A percentile compares a stretch with the other conserved stretches of the same genome.
These are phyloP conservation scores for Lasioglossum oenotherae DNA, from an alignment of 2,888 invertebrate species.

Conservation along the genomic window DNA sequence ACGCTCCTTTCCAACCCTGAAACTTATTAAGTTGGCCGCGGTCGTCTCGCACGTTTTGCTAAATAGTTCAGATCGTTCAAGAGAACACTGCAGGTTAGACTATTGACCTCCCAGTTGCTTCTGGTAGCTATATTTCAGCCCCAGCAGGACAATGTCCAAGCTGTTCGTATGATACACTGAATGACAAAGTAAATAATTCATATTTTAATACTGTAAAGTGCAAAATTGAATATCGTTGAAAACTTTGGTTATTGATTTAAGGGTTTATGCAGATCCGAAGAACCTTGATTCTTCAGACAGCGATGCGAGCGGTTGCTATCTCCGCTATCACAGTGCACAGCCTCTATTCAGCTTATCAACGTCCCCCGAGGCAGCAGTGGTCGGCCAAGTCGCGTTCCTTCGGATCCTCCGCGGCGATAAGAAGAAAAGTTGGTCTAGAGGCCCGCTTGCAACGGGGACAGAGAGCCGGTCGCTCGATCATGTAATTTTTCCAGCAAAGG, in stretches of 20 bases:
- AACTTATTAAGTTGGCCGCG: neutral
- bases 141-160: neutral
- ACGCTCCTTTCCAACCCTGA: neutral
- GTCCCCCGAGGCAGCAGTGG: neutral
- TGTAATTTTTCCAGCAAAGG: neutral
- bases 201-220: no score
- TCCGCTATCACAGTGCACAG: neutral
- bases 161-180: no score
- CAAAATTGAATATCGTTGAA: no score
- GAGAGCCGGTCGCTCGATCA: constrained; percentile 3
- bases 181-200: neutral
- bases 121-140: neutral
- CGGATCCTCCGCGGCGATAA: neutral
- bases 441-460: neutral
- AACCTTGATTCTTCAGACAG: neutral
- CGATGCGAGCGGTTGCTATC: no score
- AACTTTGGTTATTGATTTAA: neutral
- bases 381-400: neutral
- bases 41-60: neutral
- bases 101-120: neutral
- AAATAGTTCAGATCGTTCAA: neutral
- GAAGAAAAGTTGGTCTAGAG: neutral
- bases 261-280: neutral
- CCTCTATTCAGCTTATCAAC: neutral
- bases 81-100: neutral